phyloP scores from a whole-genome alignment of 2,797 vertebrate genomes.

The Liasis olivaceus region DNA sequence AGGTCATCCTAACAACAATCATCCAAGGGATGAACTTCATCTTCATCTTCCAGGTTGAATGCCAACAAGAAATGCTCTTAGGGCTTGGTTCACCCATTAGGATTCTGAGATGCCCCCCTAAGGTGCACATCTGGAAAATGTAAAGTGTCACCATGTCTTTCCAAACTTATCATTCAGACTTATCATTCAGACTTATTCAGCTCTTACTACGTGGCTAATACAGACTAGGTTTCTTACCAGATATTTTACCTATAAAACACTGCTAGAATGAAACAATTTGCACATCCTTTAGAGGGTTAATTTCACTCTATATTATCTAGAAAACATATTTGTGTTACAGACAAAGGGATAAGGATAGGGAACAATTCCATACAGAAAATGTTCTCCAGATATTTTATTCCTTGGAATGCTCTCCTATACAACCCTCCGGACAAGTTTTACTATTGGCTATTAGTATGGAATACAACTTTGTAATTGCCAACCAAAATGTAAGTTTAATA shows the following conservation, averaged over 20 bases:
- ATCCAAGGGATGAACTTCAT: too few species aligned
- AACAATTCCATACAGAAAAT: neutral
- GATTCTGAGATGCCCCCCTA: neutral
- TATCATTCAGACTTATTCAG: neutral
- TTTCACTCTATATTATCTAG: neutral
- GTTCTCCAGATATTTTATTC: neutral
- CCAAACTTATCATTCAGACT: neutral
- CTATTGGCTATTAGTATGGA: neutral
- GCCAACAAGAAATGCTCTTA: neutral
- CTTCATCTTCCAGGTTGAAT: too few species aligned
- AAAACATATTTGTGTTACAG: neutral
- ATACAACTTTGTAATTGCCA: neutral
- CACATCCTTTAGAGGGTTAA: neutral
- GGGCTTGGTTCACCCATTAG: neutral
- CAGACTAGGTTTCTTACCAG: neutral
- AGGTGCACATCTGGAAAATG: too few species aligned
- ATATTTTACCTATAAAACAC: neutral
- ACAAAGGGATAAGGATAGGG: neutral
- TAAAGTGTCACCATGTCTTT: neutral
- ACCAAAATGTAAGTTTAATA: neutral
- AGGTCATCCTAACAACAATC: too few species aligned
- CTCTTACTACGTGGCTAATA: neutral
- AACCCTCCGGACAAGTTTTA: accelerated
- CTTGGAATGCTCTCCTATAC: neutral
- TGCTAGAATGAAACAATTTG: neutral